These are phyloP conservation scores for Leptinotarsa rubiginosa DNA, from an alignment of 2,888 invertebrate species.

Conservation along the genomic window DNA sequence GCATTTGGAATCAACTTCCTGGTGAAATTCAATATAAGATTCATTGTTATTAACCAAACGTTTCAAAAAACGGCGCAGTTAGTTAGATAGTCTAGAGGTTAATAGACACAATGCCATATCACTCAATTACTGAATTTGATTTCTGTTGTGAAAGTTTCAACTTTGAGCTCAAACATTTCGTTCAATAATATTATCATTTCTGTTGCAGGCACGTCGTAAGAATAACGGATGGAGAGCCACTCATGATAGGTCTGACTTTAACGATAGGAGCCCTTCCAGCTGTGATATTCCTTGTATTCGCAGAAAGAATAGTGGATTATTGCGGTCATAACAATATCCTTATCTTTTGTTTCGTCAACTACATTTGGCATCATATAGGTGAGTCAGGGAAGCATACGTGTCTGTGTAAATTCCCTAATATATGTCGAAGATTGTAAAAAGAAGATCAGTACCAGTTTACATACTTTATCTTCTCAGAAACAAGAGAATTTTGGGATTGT, in stretches of 20 bases:
- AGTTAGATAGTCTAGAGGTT: background rate
- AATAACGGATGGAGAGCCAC: constrained; percentile 68
- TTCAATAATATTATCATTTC: constrained; percentile 1
- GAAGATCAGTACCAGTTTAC: background rate
- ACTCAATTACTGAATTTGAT: too few relatives aligned
- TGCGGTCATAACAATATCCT: constrained; percentile 86
- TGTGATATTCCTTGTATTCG: constrained; percentile 78
- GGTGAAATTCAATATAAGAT: too few relatives aligned
- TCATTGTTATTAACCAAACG: too few relatives aligned
- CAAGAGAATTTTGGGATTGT: too few relatives aligned
- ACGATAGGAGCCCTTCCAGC: constrained; percentile 78
- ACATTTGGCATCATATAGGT: constrained; percentile 82
- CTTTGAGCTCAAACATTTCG: too few relatives aligned
- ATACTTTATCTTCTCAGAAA: too few relatives aligned
- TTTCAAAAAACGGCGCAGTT: background rate
- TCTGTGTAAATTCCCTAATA: background rate
- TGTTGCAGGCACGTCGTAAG: constrained; percentile 72
- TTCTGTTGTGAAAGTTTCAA: too few relatives aligned
- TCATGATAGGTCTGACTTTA: constrained; percentile 75
- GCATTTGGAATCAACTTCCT: constrained; percentile 46
- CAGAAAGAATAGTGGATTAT: constrained; percentile 86
- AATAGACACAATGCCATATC: too few relatives aligned
- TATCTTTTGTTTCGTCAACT: constrained; percentile 84
- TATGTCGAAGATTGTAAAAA: background rate
- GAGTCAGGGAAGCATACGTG: constrained; percentile 45